Evolutionary conservation across 2,888 invertebrate genomes (phyloP).

Genomic region (Drosophila atripex): DNA sequence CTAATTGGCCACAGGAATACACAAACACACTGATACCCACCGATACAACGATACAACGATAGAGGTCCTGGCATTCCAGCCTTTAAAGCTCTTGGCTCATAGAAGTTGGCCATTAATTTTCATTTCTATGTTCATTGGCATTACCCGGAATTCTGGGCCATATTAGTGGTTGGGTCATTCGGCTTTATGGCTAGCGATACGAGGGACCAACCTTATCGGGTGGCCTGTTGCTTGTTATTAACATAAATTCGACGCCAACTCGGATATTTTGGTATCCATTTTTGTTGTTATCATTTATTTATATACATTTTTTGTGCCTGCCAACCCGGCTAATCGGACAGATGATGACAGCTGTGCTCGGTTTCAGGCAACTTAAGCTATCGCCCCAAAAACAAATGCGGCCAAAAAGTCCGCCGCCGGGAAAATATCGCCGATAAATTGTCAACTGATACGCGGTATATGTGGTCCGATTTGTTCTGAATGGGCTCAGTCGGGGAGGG

Average conservation of each 20-base stretch:
- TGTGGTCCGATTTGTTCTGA: slow-evolving; percentile 13
- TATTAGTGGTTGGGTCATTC: slow-evolving; percentile 30
- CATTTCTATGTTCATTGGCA: slow-evolving; percentile 35
- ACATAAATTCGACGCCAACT: slow-evolving; percentile 65
- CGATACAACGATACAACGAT: background rate
- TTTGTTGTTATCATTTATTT: slow-evolving; percentile 34
- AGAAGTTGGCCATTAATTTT: slow-evolving; percentile 42
- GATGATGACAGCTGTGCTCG: slow-evolving; percentile 65
- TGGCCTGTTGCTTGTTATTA: slow-evolving; percentile 59
- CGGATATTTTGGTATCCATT: slow-evolving; percentile 55
- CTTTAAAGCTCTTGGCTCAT: slow-evolving; percentile 25
- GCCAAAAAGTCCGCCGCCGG: slow-evolving; percentile 37
- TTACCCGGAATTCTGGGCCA: slow-evolving; percentile 19
- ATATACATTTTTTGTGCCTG: background rate
- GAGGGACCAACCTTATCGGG: slow-evolving; percentile 20
- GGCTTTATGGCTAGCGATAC: slow-evolving; percentile 38
- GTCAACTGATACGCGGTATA: slow-evolving; percentile 30
- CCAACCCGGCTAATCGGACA: slow-evolving; percentile 52
- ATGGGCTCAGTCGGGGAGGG: slow-evolving; percentile 9
- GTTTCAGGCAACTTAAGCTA: slow-evolving; percentile 71
- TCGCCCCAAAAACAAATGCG: slow-evolving; percentile 41
- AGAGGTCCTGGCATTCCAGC: background rate
- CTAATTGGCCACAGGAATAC: slow-evolving; percentile 34
- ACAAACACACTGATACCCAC: background rate
- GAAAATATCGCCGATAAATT: slow-evolving; percentile 33